Conservation (phyloP, 2,888 invertebrate genomes). For the Rugalucina vietnamica region DNA sequence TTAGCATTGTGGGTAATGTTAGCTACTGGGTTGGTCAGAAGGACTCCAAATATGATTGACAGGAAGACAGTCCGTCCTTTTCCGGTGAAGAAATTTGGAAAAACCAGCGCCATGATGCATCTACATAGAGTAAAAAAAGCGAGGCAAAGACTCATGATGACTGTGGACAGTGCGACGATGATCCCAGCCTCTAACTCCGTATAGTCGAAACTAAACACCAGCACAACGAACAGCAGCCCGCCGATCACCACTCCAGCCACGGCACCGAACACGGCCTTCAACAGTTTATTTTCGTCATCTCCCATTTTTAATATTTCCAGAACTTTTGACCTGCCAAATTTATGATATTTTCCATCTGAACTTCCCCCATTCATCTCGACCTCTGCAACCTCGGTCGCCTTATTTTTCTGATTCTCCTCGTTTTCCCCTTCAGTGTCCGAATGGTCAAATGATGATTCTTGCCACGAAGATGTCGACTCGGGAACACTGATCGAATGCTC, state of each 20-base stretch:
- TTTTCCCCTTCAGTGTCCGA: constrained; percentile 1
- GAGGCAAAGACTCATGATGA: constrained; percentile 54
- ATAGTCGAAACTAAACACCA: constrained; percentile 59
- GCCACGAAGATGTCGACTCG: constrained; percentile 42
- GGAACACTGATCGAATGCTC: constrained; percentile 52
- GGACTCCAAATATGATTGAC: constrained; percentile 63
- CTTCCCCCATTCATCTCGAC: not conserved
- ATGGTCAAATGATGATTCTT: constrained; percentile 50
- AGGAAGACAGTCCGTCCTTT: constrained; percentile 60
- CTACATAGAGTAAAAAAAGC: constrained; percentile 57
- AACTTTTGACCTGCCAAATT: constrained; percentile 21
- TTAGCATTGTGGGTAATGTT: constrained; percentile 64
- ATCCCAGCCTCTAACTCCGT: constrained; percentile 40
- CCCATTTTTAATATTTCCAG: constrained; percentile 40
- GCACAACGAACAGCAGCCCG: constrained; percentile 47
- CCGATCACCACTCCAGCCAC: constrained; percentile 53
- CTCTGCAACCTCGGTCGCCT: not conserved
- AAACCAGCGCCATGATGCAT: constrained; percentile 58
- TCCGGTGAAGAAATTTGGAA: constrained; percentile 65
- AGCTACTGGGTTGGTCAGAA: constrained; percentile 58
- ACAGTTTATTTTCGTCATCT: constrained; percentile 24
- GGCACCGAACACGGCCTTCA: constrained; percentile 51
- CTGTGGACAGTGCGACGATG: constrained; percentile 40
- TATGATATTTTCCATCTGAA: constrained; percentile 33
- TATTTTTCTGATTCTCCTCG: not conserved